These are phyloP conservation scores for Melopsittacus undulatus DNA, from an alignment of 2,797 vertebrate species.

Conservation along the genomic window DNA sequence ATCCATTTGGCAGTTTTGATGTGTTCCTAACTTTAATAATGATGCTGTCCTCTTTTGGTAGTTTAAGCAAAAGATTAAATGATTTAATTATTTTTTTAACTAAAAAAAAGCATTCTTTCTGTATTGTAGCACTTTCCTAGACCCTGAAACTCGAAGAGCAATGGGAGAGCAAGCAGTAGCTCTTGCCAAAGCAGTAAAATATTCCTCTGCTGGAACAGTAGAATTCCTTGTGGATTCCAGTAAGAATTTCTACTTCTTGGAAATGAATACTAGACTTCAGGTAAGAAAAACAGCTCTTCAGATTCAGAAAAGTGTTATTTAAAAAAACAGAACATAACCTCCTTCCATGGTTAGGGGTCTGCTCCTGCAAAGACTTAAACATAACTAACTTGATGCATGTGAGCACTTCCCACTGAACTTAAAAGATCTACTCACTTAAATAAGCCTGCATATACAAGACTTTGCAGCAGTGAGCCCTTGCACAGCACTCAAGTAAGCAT, in stretches of 20 bases:
- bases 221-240: constrained; percentile 96
- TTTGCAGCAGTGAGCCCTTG: not conserved
- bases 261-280: constrained; percentile 99
- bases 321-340: constrained; percentile 31
- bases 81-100: not conserved
- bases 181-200: constrained; percentile 93
- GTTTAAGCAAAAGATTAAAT: not conserved
- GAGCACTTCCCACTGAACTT: constrained; percentile 7
- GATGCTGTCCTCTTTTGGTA: not conserved
- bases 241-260: constrained; percentile 97
- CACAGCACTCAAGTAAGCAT: not conserved
- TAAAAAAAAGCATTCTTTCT: not conserved
- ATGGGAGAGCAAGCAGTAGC: constrained; percentile 98
- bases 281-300: constrained; percentile 73
- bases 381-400: not conserved
- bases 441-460: not conserved
- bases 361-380: not conserved
- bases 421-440: not conserved
- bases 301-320: constrained; percentile 46
- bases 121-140: constrained; percentile 88
- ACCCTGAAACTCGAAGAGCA: constrained; percentile 84
- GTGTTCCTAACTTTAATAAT: not conserved
- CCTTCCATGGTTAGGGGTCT: not conserved
- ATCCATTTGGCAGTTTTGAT: not conserved
- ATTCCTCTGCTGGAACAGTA: constrained; percentile 96